Conservation (phyloP, 2,113 vertebrate species). For the Plectropomus leopardus region DNA sequence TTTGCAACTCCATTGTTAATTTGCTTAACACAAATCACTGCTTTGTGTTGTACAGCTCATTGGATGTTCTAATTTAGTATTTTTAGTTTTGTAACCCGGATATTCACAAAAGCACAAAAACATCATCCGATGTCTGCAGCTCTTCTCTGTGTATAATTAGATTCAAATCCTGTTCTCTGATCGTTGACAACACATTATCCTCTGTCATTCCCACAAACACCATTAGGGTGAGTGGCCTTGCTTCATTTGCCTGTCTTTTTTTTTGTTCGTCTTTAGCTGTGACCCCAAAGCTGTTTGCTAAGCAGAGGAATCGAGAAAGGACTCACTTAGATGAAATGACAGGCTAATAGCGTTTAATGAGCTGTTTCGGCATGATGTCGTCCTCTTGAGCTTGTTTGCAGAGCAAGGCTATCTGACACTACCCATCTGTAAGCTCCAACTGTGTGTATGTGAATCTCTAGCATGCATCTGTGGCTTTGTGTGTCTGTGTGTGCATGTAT, state of each 20-base stretch:
- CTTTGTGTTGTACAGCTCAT: conserved; percentile 48
- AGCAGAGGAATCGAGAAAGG: conserved; percentile 78
- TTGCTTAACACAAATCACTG: conserved; percentile 18
- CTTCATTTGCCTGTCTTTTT: conserved; percentile 70
- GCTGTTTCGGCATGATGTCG: conserved; percentile 82
- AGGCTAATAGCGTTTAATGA: conserved; percentile 87
- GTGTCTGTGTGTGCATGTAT: conserved; percentile 11
- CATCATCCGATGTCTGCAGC: conserved; percentile 35
- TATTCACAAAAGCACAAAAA: conserved; percentile 37
- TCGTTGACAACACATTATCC: conserved; percentile 76
- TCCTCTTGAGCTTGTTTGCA: conserved; percentile 74
- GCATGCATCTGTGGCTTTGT: conserved; percentile 38
- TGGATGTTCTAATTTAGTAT: conserved; percentile 56
- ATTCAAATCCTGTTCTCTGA: conserved; percentile 76
- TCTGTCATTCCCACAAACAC: conserved; percentile 68
- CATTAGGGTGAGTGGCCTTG: conserved; percentile 68
- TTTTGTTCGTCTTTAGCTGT: conserved; percentile 63
- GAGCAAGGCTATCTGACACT: conserved; percentile 75
- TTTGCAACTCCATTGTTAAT: conserved; percentile 37
- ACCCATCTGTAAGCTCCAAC: conserved; percentile 72
- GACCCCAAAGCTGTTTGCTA: conserved; percentile 83
- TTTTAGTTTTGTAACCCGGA: not conserved
- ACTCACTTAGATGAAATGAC: conserved; percentile 85
- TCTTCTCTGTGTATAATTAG: conserved; percentile 72
- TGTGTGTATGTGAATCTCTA: conserved; percentile 22